Conservation (phyloP, 2,113 vertebrate genomes). For the Nothobranchius furzeri region DNA sequence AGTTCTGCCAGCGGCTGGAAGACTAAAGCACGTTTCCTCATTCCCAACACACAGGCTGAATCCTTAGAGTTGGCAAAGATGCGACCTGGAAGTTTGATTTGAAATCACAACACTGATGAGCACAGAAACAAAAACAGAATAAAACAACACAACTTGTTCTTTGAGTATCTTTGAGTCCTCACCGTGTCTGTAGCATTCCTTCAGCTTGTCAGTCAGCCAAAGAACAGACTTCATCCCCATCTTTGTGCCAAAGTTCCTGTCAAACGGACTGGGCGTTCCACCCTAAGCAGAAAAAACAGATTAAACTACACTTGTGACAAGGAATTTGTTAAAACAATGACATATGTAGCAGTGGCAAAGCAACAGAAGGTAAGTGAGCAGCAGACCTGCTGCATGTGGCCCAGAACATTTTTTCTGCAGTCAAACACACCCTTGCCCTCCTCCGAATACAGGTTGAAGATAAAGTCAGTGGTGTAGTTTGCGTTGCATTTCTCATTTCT, state of each 20-base stretch:
- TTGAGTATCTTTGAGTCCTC: conserved; percentile 7
- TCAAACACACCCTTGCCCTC: conserved; percentile 91
- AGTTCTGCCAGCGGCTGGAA: conserved; percentile 86
- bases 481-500: conserved; percentile 88
- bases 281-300: conserved; percentile 73
- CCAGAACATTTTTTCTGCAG: conserved; percentile 91
- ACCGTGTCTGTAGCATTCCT: conserved; percentile 90
- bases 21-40: conserved; percentile 85
- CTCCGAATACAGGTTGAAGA: conserved; percentile 91
- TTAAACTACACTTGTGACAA: neutral
- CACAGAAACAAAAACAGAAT: too few species aligned
- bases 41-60: conserved; percentile 88
- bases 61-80: conserved; percentile 89
- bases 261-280: conserved; percentile 89
- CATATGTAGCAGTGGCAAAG: neutral
- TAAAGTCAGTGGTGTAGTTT: conserved; percentile 91
- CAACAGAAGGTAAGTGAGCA: neutral
- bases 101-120: conserved; percentile 26
- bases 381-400: conserved; percentile 93
- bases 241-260: conserved; percentile 92
- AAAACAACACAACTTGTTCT: neutral
- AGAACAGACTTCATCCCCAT: conserved; percentile 89
- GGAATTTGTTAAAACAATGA: neutral
- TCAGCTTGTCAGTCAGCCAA: conserved; percentile 89
- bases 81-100: conserved; percentile 77